These are phyloP conservation scores for Leptatherina wallacei DNA, from an alignment of 2,797 vertebrate genomes.

Conservation along the genomic window DNA sequence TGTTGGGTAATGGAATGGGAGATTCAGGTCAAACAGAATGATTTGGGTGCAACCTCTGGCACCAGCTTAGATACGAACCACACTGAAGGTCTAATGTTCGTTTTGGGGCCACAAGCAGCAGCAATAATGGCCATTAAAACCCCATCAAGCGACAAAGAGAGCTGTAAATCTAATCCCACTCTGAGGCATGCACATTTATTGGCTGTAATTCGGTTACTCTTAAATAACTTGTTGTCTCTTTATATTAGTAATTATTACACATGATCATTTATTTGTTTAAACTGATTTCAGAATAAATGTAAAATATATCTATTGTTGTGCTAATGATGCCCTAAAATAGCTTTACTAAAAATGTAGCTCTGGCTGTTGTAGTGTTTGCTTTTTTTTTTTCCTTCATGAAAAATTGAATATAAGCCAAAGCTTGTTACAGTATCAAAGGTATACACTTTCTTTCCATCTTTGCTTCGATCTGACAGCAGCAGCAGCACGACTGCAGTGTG, in stretches of 20 bases:
- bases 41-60: conserved; percentile 76
- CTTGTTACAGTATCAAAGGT: conserved; percentile 38
- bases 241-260: conserved; percentile 46
- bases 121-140: conserved; percentile 73
- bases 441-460: conserved; percentile 14
- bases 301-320: background rate
- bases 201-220: conserved; percentile 64
- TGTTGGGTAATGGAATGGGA: conserved; percentile 86
- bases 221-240: conserved; percentile 55
- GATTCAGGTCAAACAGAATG: conserved; percentile 77
- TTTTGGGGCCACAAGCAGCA: conserved; percentile 58
- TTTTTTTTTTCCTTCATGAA: conserved; percentile 18
- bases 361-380: conserved; percentile 4
- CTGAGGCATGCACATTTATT: conserved; percentile 57
- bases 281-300: conserved; percentile 3
- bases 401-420: conserved; percentile 29
- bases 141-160: conserved; percentile 62
- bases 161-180: conserved; percentile 70
- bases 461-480: conserved; percentile 51
- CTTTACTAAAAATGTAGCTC: conserved; percentile 10
- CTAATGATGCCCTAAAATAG: background rate
- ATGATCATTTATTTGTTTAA: conserved; percentile 22
- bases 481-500: conserved; percentile 37
- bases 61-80: conserved; percentile 52
- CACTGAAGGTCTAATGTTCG: conserved; percentile 61